These are phyloP conservation scores for Diabrotica balteata DNA, from an alignment of 2,888 invertebrate species.

Conservation along the genomic window DNA sequence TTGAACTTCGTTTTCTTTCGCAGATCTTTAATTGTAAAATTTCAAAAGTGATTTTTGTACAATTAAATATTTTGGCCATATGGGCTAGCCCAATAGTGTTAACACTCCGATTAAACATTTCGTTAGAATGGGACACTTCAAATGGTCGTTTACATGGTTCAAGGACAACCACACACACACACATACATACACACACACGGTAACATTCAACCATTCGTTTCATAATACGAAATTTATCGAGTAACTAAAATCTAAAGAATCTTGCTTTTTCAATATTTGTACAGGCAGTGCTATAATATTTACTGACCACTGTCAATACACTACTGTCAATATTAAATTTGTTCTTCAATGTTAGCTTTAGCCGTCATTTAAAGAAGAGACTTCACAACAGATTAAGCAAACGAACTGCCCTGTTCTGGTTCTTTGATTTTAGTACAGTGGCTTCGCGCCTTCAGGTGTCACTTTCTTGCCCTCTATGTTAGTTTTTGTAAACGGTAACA, in stretches of 20 bases:
- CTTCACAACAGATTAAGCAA: conserved; percentile 38
- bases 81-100: background rate
- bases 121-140: conserved; percentile 18
- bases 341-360: conserved; percentile 48
- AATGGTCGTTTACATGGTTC: conserved; percentile 27
- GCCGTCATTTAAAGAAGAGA: conserved; percentile 43
- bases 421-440: conserved; percentile 3
- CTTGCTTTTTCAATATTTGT: conserved; percentile 44
- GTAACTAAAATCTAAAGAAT: conserved; percentile 36
- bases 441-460: background rate
- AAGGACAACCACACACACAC: conserved; percentile 24
- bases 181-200: conserved; percentile 13
- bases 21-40: too few relatives aligned
- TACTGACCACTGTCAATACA: conserved; percentile 50
- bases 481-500: too few relatives aligned
- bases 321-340: conserved; percentile 49
- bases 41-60: too few relatives aligned
- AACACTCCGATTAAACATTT: conserved; percentile 2
- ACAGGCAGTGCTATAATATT: conserved; percentile 47
- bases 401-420: conserved; percentile 20
- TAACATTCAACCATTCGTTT: conserved; percentile 19
- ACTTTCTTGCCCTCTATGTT: too few relatives aligned
- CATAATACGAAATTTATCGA: conserved; percentile 29
- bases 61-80: background rate
- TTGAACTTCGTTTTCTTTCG: too few relatives aligned